Evolutionary conservation across 2,888 invertebrate species (phyloP).

Genomic region (Bombylius discolor): DNA sequence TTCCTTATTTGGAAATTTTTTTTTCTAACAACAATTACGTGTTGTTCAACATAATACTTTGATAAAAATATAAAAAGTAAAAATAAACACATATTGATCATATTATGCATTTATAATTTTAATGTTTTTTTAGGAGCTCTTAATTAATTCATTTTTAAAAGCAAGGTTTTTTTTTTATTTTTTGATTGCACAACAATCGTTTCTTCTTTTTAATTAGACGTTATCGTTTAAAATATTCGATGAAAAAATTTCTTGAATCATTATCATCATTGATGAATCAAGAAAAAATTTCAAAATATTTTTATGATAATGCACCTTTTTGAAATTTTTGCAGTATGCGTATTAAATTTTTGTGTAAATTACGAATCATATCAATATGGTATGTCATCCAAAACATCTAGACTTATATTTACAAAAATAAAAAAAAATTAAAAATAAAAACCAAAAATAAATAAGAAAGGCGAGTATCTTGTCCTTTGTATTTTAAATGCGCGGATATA

Average conservation of each 20-base stretch:
- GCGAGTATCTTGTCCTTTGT: no score
- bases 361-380: conserved; percentile 8
- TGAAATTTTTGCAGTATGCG: not conserved
- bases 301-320: not conserved
- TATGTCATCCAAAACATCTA: conserved; percentile 4
- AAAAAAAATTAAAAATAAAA: not conserved
- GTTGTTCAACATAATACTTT: no score
- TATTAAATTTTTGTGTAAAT: conserved; percentile 10
- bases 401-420: not conserved
- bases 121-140: no score
- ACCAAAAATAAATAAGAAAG: not conserved
- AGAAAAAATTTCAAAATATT: not conserved
- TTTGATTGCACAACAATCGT: not conserved
- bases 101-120: no score
- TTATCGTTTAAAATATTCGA: not conserved
- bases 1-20: no score
- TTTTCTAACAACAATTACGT: no score
- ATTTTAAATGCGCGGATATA: no score
- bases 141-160: no score
- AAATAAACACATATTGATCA: no score
- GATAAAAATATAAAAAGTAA: no score
- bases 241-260: not conserved
- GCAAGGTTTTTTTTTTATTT: no score
- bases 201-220: not conserved
- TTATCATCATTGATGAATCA: not conserved